phyloP scores from a whole-genome alignment of 2,888 invertebrate species.

The Andricus curvator region DNA sequence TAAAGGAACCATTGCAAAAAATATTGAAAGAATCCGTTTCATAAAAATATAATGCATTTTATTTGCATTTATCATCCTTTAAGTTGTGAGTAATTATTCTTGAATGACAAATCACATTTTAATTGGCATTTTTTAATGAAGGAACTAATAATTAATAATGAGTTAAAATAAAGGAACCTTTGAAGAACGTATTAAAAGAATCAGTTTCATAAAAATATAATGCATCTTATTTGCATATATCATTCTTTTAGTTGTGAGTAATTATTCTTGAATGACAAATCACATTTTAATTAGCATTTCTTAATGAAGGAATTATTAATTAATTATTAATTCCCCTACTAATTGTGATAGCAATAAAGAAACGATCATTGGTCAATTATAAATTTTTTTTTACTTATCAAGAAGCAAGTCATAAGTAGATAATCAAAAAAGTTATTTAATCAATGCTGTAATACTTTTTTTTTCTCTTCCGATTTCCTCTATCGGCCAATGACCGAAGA shows the following conservation, averaged over 20 bases:
- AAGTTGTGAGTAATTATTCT: not conserved
- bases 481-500: constrained; percentile 20
- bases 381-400: constrained; percentile 18
- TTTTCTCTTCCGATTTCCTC: constrained; percentile 22
- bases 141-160: constrained; percentile 22
- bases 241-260: not conserved
- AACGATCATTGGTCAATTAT: constrained; percentile 22
- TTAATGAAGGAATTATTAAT: constrained; percentile 15
- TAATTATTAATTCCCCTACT: not conserved
- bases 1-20: too few species aligned
- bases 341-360: not conserved
- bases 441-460: not conserved
- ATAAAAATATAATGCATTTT: not conserved
- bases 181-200: too few species aligned
- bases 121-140: not conserved
- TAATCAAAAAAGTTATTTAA: constrained; percentile 34
- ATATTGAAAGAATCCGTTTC: too few species aligned
- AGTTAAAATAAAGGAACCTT: too few species aligned
- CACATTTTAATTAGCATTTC: not conserved
- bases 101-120: constrained; percentile 6
- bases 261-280: not conserved
- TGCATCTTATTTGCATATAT: not conserved
- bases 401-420: constrained; percentile 12
- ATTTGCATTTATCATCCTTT: not conserved
- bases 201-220: not conserved